Evolutionary conservation across 2,113 vertebrate genomes (phyloP), one percentile per base, ranked within the genome.

Genomic region (Rhinogobius similis): DNA sequence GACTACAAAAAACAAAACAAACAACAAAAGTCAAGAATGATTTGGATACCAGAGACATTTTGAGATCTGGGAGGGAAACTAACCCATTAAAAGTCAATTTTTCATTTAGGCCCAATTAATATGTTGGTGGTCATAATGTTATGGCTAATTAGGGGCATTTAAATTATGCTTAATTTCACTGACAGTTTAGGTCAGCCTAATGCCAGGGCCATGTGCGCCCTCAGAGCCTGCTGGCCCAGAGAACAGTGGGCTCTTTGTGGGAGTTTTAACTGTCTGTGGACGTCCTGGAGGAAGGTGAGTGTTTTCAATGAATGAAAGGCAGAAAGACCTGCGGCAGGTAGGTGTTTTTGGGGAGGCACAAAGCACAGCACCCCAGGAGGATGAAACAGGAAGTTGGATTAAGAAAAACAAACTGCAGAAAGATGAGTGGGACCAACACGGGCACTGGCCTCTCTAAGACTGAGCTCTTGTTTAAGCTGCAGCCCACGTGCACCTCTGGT

Each of bases 221-320:
- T 71, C 90, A 90, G 91, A 95, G 90, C 90, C 94, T 83, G 89
- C 82, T 76, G 91, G 90, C 92, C 94, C 94, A 77, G 82, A 10
- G 87, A 94, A 96, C 92, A 96, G 94, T 90, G 81, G 65, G 79
- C 75, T 46, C 91, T 94, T 94, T 95, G 93, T 95, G 82, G 73
- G 82, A 82, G 82, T 48, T 78, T 85, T 52, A 67, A 67, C 81
- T 41, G 71, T 64, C 38, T 81, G 68, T 74, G 65, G 66, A 79
- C 81, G 82, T 77, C 68, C 62, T 59, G 43, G 70, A 82, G 56
- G 66, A 79, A 66, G 44, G 68, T 61, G 23, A 55, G 65, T 76
- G 72, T 64, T 68, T 26, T 70, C 20, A 67, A 55, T 55, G 61
- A 66, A 62, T 3, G 1, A 1, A 12, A 58, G 50, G 43, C 52